phyloP scores from a whole-genome alignment of 2,113 vertebrate genomes.

The Oryzias javanicus region DNA sequence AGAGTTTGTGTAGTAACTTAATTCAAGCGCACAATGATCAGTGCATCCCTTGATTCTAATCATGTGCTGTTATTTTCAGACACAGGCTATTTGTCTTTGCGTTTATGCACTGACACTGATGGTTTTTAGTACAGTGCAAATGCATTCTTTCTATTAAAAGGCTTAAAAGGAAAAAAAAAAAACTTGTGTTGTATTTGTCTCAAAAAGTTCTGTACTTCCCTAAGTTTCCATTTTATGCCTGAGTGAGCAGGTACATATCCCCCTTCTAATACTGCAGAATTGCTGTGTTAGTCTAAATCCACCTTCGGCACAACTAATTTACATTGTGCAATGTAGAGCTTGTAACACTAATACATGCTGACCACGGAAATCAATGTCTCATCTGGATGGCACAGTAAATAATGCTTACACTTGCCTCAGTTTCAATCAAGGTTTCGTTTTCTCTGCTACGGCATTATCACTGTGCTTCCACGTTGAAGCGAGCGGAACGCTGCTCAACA shows the following conservation, averaged over 20 bases:
- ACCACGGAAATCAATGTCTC: constrained; percentile 69
- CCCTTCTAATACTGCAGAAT: constrained; percentile 28
- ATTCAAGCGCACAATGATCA: constrained; percentile 48
- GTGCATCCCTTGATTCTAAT: constrained; percentile 28
- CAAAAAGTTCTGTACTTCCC: constrained; percentile 8
- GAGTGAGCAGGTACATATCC: constrained; percentile 9
- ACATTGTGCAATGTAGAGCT: constrained; percentile 63
- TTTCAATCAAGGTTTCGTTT: constrained; percentile 43
- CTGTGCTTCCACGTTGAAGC: constrained; percentile 25
- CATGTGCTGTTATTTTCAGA: constrained; percentile 31
- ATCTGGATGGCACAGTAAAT: constrained; percentile 63
- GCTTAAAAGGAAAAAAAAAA: neutral
- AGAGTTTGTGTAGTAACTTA: constrained; percentile 20
- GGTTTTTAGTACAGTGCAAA: constrained; percentile 7
- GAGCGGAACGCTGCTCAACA: constrained; percentile 44
- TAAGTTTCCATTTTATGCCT: constrained; percentile 28
- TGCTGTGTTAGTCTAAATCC: constrained; percentile 54
- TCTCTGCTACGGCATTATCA: constrained; percentile 43
- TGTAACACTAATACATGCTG: constrained; percentile 65
- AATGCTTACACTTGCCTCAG: constrained; percentile 53
- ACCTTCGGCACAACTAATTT: constrained; percentile 53
- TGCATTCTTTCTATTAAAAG: constrained; percentile 7
- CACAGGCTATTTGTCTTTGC: constrained; percentile 2
- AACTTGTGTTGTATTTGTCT: constrained; percentile 4
- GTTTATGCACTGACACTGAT: neutral